phyloP scores from a whole-genome alignment of 2,113 vertebrate species.

The Phrynosoma blainvillii region DNA sequence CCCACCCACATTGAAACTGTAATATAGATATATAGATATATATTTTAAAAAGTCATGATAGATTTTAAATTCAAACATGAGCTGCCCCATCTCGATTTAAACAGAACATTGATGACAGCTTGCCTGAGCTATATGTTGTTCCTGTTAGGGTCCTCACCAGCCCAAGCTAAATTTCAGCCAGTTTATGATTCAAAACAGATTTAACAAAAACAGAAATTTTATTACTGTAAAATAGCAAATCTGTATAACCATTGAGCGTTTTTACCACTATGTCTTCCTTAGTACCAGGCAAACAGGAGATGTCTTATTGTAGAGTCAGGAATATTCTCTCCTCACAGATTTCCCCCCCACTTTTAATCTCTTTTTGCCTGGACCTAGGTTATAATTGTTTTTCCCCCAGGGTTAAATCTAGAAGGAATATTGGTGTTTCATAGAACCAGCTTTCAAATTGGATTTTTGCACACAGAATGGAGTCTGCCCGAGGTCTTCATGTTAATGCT shows the following conservation, averaged over 20 bases:
- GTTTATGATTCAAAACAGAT: not conserved
- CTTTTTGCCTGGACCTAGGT: not conserved
- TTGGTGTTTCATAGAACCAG: not conserved
- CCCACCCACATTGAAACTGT: not conserved
- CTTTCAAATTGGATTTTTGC: not conserved
- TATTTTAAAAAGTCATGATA: not conserved
- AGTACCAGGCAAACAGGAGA: not conserved
- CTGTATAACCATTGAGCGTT: not conserved
- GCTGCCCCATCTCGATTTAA: not conserved
- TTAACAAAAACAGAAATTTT: not conserved
- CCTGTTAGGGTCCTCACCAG: not conserved
- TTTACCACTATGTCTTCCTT: not conserved
- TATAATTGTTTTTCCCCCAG: not conserved
- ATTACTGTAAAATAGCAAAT: not conserved
- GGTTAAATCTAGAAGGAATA: not conserved
- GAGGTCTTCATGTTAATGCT: slow-evolving; percentile 15
- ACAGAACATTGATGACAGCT: not conserved
- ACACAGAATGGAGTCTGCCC: slow-evolving; percentile 6
- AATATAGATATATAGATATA: not conserved
- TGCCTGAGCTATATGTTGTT: not conserved
- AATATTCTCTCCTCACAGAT: not conserved
- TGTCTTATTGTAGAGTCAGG: not conserved
- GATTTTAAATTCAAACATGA: not conserved
- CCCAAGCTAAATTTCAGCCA: not conserved
- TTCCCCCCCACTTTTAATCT: not conserved